phyloP scores from a whole-genome alignment of 2,113 vertebrate species.

The Centropus bengalensis region DNA sequence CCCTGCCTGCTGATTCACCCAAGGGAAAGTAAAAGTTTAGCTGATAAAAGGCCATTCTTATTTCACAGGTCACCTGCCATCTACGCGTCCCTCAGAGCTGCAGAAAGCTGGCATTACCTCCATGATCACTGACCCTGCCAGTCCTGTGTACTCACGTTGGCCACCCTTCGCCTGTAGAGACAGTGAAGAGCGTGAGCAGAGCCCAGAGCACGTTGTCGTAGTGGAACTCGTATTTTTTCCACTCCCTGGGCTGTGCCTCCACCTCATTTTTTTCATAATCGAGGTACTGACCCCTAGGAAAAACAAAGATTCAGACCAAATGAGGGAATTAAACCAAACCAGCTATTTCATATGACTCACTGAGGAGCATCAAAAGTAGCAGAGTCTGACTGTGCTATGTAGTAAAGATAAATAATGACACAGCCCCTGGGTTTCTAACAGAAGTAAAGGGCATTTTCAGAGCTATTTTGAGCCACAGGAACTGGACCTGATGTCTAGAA shows the following conservation, averaged over 20 bases:
- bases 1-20: background rate
- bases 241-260: constrained; percentile 88
- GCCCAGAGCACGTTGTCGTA: constrained; percentile 98
- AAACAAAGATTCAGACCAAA: background rate
- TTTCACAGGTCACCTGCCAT: background rate
- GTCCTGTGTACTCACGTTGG: constrained; percentile 84
- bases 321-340: background rate
- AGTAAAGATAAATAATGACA: background rate
- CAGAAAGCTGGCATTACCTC: background rate
- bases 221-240: constrained; percentile 96
- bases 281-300: constrained; percentile 89
- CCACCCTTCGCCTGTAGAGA: constrained; percentile 97
- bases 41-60: background rate
- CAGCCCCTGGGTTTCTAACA: background rate
- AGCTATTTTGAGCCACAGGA: background rate
- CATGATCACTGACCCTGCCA: background rate
- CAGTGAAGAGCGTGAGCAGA: constrained; percentile 93
- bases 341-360: background rate
- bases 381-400: rapidly evolving
- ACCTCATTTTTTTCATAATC: constrained; percentile 90
- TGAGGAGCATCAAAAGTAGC: background rate
- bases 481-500: background rate
- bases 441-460: background rate
- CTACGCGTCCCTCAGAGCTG: background rate
- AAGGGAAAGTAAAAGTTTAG: background rate